Base-by-base conservation (phyloP, 2,113 vertebrate genomes). In the Pitta sordida region DNA sequence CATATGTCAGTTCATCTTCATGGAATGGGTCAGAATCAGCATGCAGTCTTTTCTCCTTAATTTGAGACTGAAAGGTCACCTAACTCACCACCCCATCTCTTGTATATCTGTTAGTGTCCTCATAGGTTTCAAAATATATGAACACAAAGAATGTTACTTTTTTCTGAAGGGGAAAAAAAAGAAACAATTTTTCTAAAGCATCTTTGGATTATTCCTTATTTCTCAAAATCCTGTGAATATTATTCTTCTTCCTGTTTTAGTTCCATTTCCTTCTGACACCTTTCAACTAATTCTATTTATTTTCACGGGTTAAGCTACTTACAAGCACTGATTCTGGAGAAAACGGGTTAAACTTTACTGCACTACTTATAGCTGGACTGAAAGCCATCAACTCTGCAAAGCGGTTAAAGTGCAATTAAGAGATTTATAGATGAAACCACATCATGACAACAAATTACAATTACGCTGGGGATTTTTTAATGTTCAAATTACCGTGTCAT, bases 161-260 rank as follows among this genome's bases (percentile, higher is more conserved):
- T 88, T 55, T 14, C 29, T n/a, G 12, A 46, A 76, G 65, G 6
- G 34, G 86, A 53, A 80, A 60, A 60, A 23, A 52, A 23, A 22
- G 4, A 70, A 71, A 48, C 0, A 0, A 2, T 34, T 85, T 78
- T 48, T 11, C 3, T 39, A 63, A 88, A 8, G 0, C 23, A n/a
- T 39, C 13, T 26, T 74, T 16, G 81, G 8, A 46, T 4, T 6
- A 34, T 27, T 51, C 2, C 18, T 67, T 55, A 41, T 64, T 48
- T 34, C 41, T 65, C 6, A 84, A 71, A 76, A 77, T 70, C 55
- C 16, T 46, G 14, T 19, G 11, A 70, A 18, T 27, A 67, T 39
- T 27, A 67, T 39, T 89, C 5, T 36, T 80, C 70, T 77, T 89
- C 10, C 12, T 86, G 24, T 21, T 58, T 85, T 83, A 4, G 15